These are phyloP conservation scores for Rafetus swinhoei DNA, from an alignment of 2,113 vertebrate species.

Conservation along the genomic window DNA sequence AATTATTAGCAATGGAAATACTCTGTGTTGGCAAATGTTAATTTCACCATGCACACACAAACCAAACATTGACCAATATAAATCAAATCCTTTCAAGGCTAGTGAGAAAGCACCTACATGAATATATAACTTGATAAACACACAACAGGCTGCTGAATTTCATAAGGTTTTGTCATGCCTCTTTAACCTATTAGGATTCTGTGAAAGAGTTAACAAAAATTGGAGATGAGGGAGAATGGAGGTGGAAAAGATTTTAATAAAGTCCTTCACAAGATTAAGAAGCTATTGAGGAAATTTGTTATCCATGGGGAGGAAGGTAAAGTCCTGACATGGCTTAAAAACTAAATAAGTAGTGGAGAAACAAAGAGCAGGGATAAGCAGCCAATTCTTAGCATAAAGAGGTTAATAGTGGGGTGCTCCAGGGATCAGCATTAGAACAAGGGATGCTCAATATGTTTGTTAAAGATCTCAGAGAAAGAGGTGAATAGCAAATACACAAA, in stretches of 20 bases:
- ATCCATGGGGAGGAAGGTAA: constrained; percentile 48
- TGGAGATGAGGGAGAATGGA: not conserved
- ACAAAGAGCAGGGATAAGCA: constrained; percentile 62
- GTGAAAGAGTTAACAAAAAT: constrained; percentile 61
- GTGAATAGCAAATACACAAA: constrained; percentile 61
- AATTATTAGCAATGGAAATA: not conserved
- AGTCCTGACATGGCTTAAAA: constrained; percentile 73
- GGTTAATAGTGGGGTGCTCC: constrained; percentile 74
- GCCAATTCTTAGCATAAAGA: constrained; percentile 70
- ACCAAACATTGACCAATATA: not conserved
- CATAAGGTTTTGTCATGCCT: constrained; percentile 26
- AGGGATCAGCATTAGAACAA: constrained; percentile 65
- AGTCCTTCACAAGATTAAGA: constrained; percentile 57
- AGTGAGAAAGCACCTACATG: constrained; percentile 30
- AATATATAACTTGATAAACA: constrained; percentile 38
- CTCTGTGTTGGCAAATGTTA: not conserved
- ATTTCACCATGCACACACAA: too few relatives aligned
- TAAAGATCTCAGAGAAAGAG: constrained; percentile 68
- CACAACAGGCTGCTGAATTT: constrained; percentile 38
- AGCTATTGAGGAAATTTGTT: constrained; percentile 71
- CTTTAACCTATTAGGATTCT: constrained; percentile 52
- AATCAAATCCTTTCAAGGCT: not conserved
- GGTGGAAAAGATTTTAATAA: constrained; percentile 68
- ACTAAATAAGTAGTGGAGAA: constrained; percentile 64
- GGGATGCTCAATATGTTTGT: constrained; percentile 73